A percentile compares a stretch with the other conserved stretches of the same genome.
phyloP scores from a whole-genome alignment of 2,888 invertebrate species.

The Stenodema calcarata region DNA sequence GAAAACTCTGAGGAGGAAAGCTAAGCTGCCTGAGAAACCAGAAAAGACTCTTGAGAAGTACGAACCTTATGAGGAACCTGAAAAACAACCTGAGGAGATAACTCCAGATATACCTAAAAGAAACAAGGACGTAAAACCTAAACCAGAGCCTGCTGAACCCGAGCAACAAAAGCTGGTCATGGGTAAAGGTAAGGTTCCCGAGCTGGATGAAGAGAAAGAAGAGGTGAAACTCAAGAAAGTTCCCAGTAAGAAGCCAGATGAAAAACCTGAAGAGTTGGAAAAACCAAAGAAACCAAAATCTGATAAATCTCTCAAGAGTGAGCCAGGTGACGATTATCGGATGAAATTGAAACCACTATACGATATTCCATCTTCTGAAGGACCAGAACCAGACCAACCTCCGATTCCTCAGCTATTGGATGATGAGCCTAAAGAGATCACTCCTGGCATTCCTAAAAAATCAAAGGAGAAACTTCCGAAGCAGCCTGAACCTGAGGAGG shows the following conservation, averaged over 20 bases:
- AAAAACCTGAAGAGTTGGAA: conserved; percentile 60
- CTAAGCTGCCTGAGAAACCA: conserved; percentile 56
- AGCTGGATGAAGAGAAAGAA: conserved; percentile 59
- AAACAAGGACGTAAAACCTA: conserved; percentile 44
- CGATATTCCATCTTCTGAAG: conserved; percentile 57
- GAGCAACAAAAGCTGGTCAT: conserved; percentile 62
- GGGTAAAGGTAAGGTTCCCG: conserved; percentile 65
- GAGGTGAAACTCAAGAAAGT: conserved; percentile 66
- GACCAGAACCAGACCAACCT: too few relatives aligned
- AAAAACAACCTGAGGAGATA: conserved; percentile 58
- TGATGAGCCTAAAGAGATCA: conserved; percentile 51
- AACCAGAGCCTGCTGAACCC: conserved; percentile 63
- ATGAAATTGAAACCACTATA: conserved; percentile 59
- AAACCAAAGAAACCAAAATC: conserved; percentile 56
- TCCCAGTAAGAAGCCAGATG: conserved; percentile 62
- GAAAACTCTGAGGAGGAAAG: conserved; percentile 57
- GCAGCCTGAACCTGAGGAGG: conserved; percentile 55
- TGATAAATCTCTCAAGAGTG: too few relatives aligned
- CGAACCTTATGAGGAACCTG: conserved; percentile 56
- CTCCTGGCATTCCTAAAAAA: conserved; percentile 56
- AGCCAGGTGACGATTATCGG: conserved; percentile 55
- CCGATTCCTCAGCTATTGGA: conserved; percentile 5
- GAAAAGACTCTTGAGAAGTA: conserved; percentile 57
- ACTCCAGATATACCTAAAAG: conserved; percentile 47
- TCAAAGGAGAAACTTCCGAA: conserved; percentile 54